A percentile compares a stretch with the other conserved stretches of the same genome.
Evolutionary conservation across 1,140 invertebrate species (phyloP).

Genomic region (Drosophila pachea): DNA sequence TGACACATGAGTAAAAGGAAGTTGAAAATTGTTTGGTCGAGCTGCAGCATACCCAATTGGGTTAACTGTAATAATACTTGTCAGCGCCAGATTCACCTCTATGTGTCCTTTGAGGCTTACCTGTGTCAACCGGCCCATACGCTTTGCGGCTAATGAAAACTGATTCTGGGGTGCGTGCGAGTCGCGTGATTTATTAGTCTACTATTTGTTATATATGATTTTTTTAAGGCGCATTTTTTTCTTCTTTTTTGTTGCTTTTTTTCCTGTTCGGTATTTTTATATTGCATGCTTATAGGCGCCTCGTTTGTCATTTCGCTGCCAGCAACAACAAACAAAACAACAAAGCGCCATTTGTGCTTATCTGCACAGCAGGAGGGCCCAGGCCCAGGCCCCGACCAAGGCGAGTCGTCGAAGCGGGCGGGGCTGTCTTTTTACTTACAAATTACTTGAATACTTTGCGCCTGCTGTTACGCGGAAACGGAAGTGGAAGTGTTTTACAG

Average conservation of each 20-base stretch:
- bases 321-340: conserved; percentile 36
- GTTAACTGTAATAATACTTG: conserved; percentile 12
- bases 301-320: conserved; percentile 50
- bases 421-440: conserved; percentile 50
- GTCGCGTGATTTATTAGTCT: conserved; percentile 61
- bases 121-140: conserved; percentile 23
- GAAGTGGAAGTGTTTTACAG: conserved; percentile 62
- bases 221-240: neutral
- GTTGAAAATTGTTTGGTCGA: neutral
- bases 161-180: conserved; percentile 12
- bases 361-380: conserved; percentile 62
- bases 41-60: neutral
- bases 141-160: conserved; percentile 42
- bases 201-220: conserved; percentile 28
- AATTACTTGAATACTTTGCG: conserved; percentile 76
- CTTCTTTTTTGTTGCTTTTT: no score
- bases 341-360: conserved; percentile 53
- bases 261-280: conserved; percentile 23
- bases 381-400: no score
- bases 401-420: neutral
- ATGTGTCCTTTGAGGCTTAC: conserved; percentile 3
- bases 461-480: conserved; percentile 59
- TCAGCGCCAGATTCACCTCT: conserved; percentile 20
- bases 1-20: conserved; percentile 2
- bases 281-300: conserved; percentile 41